A percentile compares a stretch with the other conserved stretches of the same genome.
phyloP scores from a whole-genome alignment of 2,113 vertebrate genomes.

The Poeciliopsis prolifica region DNA sequence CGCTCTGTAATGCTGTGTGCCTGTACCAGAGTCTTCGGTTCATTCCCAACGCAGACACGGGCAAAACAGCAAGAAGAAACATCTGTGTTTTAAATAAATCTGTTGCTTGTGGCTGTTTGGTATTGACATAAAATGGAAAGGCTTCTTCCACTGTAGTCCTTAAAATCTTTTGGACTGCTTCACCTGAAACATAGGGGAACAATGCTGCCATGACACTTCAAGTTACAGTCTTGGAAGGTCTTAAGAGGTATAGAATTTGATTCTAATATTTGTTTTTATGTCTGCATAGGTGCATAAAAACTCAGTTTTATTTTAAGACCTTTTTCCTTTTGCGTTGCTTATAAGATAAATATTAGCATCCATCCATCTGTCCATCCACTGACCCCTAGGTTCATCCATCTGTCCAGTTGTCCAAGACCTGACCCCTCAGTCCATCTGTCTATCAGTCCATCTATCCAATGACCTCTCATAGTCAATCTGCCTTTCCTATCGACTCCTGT shows the following conservation, averaged over 20 bases:
- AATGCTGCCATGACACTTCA: background rate
- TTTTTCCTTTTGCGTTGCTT: too few relatives aligned
- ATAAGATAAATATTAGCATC: background rate
- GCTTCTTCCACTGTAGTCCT: background rate
- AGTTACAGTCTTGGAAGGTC: background rate
- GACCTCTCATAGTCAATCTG: background rate
- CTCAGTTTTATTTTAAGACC: too few relatives aligned
- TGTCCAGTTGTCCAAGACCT: background rate
- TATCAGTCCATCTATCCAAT: background rate
- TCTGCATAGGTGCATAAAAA: too few relatives aligned
- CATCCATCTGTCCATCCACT: background rate
- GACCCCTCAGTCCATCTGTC: background rate
- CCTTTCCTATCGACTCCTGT: background rate
- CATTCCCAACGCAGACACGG: conserved; percentile 52
- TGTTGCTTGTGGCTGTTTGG: background rate
- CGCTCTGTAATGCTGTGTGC: conserved; percentile 41
- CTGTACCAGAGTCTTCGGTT: conserved; percentile 63
- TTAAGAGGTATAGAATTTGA: background rate
- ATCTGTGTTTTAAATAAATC: conserved; percentile 22
- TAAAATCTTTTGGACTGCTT: too few relatives aligned
- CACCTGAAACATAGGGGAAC: background rate
- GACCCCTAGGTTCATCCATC: background rate
- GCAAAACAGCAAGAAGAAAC: conserved; percentile 29
- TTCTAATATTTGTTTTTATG: too few relatives aligned
- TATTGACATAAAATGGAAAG: background rate